phyloP scores from a whole-genome alignment of 1,140 invertebrate species.

The Aplysia californica region DNA sequence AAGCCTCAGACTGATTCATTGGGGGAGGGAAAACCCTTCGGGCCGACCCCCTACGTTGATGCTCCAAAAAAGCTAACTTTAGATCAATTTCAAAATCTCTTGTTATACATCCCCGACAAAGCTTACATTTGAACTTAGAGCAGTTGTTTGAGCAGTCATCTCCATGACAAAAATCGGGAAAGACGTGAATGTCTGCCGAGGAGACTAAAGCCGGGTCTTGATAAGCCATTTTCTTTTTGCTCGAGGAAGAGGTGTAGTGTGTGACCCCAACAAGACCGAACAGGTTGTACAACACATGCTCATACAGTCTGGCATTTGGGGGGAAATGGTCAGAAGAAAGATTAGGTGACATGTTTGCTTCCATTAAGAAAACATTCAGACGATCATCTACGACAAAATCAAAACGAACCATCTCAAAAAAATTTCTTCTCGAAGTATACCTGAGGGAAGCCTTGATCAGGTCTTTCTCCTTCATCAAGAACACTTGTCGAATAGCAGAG shows the following conservation, averaged over 20 bases:
- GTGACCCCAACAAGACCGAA: conserved; percentile 83
- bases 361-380: conserved; percentile 89
- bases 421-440: conserved; percentile 73
- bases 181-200: conserved; percentile 83
- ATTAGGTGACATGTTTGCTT: conserved; percentile 99
- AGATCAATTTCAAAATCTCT: conserved; percentile 73
- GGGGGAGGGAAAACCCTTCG: conserved; percentile 83
- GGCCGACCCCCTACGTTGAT: conserved; percentile 81
- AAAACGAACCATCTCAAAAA: conserved; percentile 95
- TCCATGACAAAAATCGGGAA: conserved; percentile 77
- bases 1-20: conserved; percentile 69
- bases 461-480: conserved; percentile 79
- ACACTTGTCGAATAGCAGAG: conserved; percentile 80
- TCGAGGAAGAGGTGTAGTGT: conserved; percentile 63
- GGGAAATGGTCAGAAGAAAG: conserved; percentile 92
- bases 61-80: conserved; percentile 80
- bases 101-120: conserved; percentile 84
- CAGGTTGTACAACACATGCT: conserved; percentile 91
- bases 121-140: conserved; percentile 72
- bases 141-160: conserved; percentile 37
- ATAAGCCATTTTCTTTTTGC: conserved; percentile 52
- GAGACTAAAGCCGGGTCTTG: conserved; percentile 79
- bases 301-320: conserved; percentile 88
- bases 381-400: conserved; percentile 93
- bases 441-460: conserved; percentile 61